These are phyloP conservation scores for Galerucella pusilla DNA, from an alignment of 2,888 invertebrate species.

Conservation along the genomic window DNA sequence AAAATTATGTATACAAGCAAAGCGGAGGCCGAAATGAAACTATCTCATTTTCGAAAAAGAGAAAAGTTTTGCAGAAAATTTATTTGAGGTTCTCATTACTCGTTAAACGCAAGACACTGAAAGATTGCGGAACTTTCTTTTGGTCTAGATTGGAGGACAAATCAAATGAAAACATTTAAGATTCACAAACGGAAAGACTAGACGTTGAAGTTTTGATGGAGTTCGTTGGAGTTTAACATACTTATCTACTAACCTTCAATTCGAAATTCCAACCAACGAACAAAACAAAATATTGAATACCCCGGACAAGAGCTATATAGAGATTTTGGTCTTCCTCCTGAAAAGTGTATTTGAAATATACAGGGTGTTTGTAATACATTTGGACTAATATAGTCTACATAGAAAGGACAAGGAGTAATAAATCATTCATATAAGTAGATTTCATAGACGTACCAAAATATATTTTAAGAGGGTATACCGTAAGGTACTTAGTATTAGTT, in stretches of 20 bases:
- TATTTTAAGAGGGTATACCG: no score
- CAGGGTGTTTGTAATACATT: no score
- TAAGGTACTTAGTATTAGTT: no score
- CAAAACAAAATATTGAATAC: neutral
- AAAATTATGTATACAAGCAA: conserved; percentile 17
- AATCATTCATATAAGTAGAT: no score
- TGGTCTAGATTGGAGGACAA: conserved; percentile 32
- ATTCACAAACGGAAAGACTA: conserved; percentile 35
- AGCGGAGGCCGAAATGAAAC: conserved; percentile 20
- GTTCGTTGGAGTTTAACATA: conserved; percentile 36
- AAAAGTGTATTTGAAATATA: no score
- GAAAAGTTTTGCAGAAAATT: conserved; percentile 31
- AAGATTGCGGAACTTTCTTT: conserved; percentile 31
- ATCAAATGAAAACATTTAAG: conserved; percentile 37
- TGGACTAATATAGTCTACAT: no score
- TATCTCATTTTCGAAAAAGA: conserved; percentile 22
- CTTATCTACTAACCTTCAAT: conserved; percentile 22
- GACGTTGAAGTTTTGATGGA: conserved; percentile 36
- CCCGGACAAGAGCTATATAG: no score
- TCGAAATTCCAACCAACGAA: conserved; percentile 23
- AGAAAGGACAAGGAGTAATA: no score
- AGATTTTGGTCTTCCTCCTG: no score
- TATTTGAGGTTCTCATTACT: conserved; percentile 34
- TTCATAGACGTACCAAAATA: no score
- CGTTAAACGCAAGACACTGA: conserved; percentile 34